Evolutionary conservation across 2,888 invertebrate genomes (phyloP).

Genomic region (Rhamphomyia laevipes): DNA sequence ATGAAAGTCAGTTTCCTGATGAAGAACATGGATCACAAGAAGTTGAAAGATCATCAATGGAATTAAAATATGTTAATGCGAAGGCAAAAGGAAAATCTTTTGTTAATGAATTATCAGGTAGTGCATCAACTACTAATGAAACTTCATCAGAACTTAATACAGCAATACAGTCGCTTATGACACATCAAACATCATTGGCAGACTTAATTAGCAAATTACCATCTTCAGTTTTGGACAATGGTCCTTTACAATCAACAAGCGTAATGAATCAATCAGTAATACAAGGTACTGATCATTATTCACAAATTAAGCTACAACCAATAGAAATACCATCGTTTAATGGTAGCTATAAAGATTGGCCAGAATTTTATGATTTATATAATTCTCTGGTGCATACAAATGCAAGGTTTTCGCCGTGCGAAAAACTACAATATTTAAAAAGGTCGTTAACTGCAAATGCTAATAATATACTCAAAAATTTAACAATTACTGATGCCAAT

Average conservation of each 20-base stretch:
- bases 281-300: background rate
- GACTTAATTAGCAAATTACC: background rate
- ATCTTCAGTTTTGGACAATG: background rate
- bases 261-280: too few relatives aligned
- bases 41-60: background rate
- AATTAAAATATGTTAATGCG: background rate
- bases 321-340: background rate
- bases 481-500: conserved; percentile 5
- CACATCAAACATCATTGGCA: background rate
- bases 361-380: background rate
- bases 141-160: background rate
- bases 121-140: background rate
- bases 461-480: conserved; percentile 1
- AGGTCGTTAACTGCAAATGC: conserved; percentile 5
- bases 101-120: too few relatives aligned
- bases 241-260: too few relatives aligned
- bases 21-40: background rate
- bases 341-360: background rate
- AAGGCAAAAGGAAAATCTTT: too few relatives aligned
- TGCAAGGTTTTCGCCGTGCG: background rate
- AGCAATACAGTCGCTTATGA: background rate
- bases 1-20: background rate
- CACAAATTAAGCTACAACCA: background rate
- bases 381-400: background rate
- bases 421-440: conserved; percentile 5